A percentile compares a stretch with the other conserved stretches of the same genome.
These are phyloP conservation scores for Furnarius figulus DNA, from an alignment of 2,113 vertebrate species.

Conservation along the genomic window DNA sequence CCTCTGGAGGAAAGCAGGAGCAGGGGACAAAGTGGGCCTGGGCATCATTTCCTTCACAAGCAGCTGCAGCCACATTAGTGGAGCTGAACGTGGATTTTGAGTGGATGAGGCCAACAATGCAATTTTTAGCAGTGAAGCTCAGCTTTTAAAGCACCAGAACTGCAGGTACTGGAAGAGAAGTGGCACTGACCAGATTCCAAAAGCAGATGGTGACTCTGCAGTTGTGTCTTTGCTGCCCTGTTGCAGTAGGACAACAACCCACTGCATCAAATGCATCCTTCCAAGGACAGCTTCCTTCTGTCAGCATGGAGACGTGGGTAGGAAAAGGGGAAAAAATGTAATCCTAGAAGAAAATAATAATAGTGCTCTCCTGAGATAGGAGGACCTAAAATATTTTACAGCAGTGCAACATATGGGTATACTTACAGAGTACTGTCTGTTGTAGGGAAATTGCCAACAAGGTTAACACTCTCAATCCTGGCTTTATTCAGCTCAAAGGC, in stretches of 20 bases:
- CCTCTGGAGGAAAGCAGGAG: background rate
- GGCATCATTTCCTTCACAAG: background rate
- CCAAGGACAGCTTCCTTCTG: background rate
- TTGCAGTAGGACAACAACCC: background rate
- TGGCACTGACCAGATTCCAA: background rate
- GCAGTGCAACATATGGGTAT: background rate
- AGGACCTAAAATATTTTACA: background rate
- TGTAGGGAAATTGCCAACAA: background rate
- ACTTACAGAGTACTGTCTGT: background rate
- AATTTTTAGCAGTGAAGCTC: background rate
- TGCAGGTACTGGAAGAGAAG: background rate
- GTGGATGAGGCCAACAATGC: background rate
- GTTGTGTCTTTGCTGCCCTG: background rate
- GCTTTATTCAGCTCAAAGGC: background rate
- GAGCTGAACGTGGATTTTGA: background rate
- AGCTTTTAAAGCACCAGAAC: background rate
- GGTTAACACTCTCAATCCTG: background rate
- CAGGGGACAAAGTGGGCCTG: background rate
- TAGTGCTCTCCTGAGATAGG: background rate
- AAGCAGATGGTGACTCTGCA: background rate
- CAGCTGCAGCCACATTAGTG: background rate
- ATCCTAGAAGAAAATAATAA: background rate
- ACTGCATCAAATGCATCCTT: background rate
- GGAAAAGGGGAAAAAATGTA: background rate
- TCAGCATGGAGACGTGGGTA: background rate